Evolutionary conservation across 2,888 invertebrate genomes (phyloP), one percentile per base, ranked within the genome.

Genomic region (Athalia rosae): DNA sequence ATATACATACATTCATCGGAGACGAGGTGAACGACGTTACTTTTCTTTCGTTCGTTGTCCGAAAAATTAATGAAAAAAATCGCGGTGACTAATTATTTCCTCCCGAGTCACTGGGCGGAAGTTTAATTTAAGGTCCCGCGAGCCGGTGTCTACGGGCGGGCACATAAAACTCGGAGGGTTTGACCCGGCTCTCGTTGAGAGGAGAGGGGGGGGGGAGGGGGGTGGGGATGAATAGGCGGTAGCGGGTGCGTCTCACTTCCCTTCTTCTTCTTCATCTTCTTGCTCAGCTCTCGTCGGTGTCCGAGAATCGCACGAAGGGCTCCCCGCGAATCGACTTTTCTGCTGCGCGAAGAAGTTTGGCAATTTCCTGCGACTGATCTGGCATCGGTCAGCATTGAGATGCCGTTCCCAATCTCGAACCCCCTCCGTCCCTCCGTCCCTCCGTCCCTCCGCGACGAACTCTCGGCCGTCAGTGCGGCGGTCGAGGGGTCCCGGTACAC

Each of bases 291-390:
- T 47, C 64, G n/a, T 0, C 79, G 81, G 81, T 83, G 85, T 84
- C 86, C 87, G 87, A 88, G 82, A 86, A 85, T 87, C 86, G 88
- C 28, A 28, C 28, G 28, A 2, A 28, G 28, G 28, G 28, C 87
- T 87, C 87, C 88, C 89, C 84, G n/a, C 81, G 83, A 85, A 87
- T 88, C 85, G 88, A 88, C 88, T 88, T 89, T 88, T 43, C 77
- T 81, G 80, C 71, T 45, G 4, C 13, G 58, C 71, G 56, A 86
- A 86, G 88, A 89, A 89, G 89, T 89, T 89, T 89, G 89, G 89
- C 89, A 89, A 89, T 89, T 89, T 89, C 88, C 89, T 87, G 87
- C 84, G 85, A 87, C 89, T 89, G 89, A 89, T 89, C 89, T 88
- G 86, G 84, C 83, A 88, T 85, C 86, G 87, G 89, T 89, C 88